phyloP scores from a whole-genome alignment of 1,140 invertebrate species.

The Ceratitis capitata region DNA sequence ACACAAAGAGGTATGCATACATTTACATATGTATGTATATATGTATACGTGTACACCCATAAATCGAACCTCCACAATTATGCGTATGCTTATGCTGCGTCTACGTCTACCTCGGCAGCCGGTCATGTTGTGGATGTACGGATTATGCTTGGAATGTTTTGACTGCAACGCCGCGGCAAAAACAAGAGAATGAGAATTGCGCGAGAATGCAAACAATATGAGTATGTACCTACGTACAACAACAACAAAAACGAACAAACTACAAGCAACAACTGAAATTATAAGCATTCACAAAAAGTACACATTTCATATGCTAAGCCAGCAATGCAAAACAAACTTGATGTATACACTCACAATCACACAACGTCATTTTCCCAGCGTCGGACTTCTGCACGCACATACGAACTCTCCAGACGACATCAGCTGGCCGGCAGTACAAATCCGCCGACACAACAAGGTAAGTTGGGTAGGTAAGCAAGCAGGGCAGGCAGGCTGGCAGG shows the following conservation, averaged over 20 bases:
- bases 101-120: not conserved
- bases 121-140: not conserved
- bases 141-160: slow-evolving; percentile 22
- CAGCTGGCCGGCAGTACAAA: not conserved
- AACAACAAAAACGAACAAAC: not conserved
- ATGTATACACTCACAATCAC: not conserved
- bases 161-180: slow-evolving; percentile 25
- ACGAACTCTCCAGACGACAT: too few relatives aligned
- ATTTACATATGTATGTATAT: not conserved
- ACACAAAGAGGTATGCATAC: too few relatives aligned
- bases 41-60: not conserved
- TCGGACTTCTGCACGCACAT: not conserved
- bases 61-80: not conserved
- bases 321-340: not conserved
- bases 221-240: not conserved
- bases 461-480: not conserved
- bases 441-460: slow-evolving; percentile 1
- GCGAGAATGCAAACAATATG: slow-evolving; percentile 8
- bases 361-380: not conserved
- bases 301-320: slow-evolving; percentile 60
- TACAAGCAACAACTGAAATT: not conserved
- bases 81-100: slow-evolving; percentile 25
- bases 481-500: not conserved
- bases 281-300: slow-evolving; percentile 33
- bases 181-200: slow-evolving; percentile 6